phyloP scores from a whole-genome alignment of 2,888 invertebrate genomes.

The Aphrophora alni region DNA sequence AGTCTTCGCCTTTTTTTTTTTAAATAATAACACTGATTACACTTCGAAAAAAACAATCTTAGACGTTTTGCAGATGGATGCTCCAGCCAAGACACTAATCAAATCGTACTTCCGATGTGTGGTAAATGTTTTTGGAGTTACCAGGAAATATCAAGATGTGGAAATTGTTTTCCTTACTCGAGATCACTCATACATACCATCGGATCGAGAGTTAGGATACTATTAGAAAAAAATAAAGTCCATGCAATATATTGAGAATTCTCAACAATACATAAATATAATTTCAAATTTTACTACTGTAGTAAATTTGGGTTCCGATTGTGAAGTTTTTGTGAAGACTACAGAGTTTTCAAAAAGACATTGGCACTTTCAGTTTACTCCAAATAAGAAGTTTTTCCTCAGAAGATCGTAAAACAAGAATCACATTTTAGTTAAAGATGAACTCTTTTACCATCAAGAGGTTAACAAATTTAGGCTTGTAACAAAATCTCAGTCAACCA shows the following conservation, averaged over 20 bases:
- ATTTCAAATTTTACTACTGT: conserved; percentile 43
- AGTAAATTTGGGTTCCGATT: conserved; percentile 38
- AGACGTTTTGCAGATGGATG: conserved; percentile 16
- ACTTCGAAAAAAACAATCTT: conserved; percentile 6
- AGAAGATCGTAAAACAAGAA: conserved; percentile 23
- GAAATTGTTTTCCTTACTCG: conserved; percentile 50
- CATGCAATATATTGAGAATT: too few species aligned
- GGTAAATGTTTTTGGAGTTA: conserved; percentile 45
- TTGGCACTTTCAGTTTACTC: conserved; percentile 34
- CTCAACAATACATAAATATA: conserved; percentile 44
- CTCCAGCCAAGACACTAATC: conserved; percentile 51
- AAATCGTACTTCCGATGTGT: conserved; percentile 50
- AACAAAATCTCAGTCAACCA: too few species aligned
- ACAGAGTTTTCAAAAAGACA: conserved; percentile 18
- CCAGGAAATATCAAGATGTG: conserved; percentile 41
- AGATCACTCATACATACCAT: conserved; percentile 51
- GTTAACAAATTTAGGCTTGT: too few species aligned
- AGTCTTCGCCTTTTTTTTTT: conserved; percentile 12
- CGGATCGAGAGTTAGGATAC: too few species aligned
- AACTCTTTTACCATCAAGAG: conserved; percentile 10
- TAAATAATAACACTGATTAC: conserved; percentile 8
- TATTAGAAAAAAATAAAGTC: too few species aligned
- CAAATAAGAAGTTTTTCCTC: conserved; percentile 35
- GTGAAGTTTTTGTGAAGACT: conserved; percentile 20
- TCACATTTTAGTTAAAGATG: conserved; percentile 14